Conservation (phyloP, 2,888 invertebrate species). For the Alentia gelatinosa region DNA sequence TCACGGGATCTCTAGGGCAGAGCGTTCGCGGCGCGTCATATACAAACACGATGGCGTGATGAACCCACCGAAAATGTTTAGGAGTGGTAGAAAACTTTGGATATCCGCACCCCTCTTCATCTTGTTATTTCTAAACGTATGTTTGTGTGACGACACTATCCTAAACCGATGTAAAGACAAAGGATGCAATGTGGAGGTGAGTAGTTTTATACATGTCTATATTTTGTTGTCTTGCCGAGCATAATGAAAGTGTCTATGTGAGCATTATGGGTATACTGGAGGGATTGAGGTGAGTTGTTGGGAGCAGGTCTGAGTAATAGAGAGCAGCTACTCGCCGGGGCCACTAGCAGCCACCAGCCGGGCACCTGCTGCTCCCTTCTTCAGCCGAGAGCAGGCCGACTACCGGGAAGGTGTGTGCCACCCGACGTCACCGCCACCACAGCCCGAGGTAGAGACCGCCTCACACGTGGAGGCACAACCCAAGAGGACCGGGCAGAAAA, state of each 20-base stretch:
- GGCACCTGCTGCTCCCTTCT: conserved; percentile 11
- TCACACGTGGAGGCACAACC: background rate
- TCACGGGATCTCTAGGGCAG: background rate
- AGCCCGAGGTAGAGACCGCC: conserved; percentile 9
- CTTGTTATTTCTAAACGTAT: background rate
- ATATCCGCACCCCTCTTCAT: background rate
- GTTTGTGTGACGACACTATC: background rate
- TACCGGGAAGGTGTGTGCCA: background rate
- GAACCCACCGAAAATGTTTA: conserved; percentile 27
- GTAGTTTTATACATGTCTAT: background rate
- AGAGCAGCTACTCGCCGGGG: background rate
- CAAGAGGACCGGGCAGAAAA: conserved; percentile 19
- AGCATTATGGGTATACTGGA: background rate
- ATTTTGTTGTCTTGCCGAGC: too few relatives aligned
- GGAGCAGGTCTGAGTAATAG: background rate
- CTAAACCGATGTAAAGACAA: background rate
- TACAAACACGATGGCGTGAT: conserved; percentile 43
- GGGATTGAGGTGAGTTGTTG: background rate
- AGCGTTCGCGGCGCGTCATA: conserved; percentile 8
- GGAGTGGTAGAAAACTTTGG: conserved; percentile 35
- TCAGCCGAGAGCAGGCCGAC: background rate
- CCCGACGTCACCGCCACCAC: background rate
- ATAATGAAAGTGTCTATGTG: background rate
- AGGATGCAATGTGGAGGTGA: conserved; percentile 22
- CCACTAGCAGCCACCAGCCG: background rate